These are phyloP conservation scores for Volucella inflata DNA, from an alignment of 2,888 invertebrate species.

Conservation along the genomic window DNA sequence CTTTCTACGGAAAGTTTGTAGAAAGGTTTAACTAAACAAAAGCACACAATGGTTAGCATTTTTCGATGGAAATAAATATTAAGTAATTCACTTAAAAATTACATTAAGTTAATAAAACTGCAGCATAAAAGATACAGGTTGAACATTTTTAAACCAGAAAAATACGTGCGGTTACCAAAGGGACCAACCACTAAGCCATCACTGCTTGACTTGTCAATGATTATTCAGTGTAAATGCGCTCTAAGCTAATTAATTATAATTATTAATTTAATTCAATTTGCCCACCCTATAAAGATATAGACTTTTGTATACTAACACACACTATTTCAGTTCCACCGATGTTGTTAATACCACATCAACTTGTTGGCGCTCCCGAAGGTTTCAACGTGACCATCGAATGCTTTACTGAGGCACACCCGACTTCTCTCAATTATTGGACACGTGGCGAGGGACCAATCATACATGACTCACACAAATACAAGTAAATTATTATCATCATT, in stretches of 20 bases:
- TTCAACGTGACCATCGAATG: constrained; percentile 94
- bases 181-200: constrained; percentile 45
- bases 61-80: no score
- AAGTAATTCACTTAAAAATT: not conserved
- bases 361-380: constrained; percentile 93
- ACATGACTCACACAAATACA: constrained; percentile 92
- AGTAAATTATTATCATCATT: constrained; percentile 82
- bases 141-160: not conserved
- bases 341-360: constrained; percentile 95
- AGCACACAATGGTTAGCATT: no score
- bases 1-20: no score
- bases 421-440: constrained; percentile 95
- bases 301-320: constrained; percentile 65
- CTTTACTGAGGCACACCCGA: constrained; percentile 96
- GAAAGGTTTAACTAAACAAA: no score
- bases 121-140: not conserved
- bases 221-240: constrained; percentile 8
- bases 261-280: constrained; percentile 69
- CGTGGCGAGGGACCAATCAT: constrained; percentile 94
- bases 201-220: constrained; percentile 34
- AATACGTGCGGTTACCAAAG: constrained; percentile 35
- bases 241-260: constrained; percentile 78
- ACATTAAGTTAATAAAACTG: not conserved
- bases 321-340: constrained; percentile 91
- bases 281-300: constrained; percentile 13